Conservation (phyloP, 2,113 vertebrate genomes). For the Ophthalmolycus amberensis region DNA sequence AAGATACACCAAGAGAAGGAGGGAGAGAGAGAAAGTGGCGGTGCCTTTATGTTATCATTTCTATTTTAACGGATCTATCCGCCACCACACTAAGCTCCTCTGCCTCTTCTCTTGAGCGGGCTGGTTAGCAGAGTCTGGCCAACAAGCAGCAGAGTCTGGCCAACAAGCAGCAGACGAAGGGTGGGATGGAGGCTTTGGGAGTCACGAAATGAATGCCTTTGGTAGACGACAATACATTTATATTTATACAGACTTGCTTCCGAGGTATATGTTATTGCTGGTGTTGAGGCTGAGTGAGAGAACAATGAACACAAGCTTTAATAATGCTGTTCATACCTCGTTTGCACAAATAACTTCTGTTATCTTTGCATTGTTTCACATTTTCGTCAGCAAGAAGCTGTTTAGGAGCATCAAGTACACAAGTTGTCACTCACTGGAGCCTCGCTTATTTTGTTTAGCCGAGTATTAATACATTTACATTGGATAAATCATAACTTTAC, state of each 20-base stretch:
- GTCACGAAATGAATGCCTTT: conserved; percentile 54
- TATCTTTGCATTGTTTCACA: conserved; percentile 36
- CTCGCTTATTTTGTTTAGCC: background rate
- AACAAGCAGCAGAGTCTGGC: conserved; percentile 48
- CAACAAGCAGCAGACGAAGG: conserved; percentile 40
- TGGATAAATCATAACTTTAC: conserved; percentile 28
- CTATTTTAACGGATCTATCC: conserved; percentile 57
- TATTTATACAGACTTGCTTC: conserved; percentile 48
- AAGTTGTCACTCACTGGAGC: background rate
- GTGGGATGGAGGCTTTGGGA: conserved; percentile 58
- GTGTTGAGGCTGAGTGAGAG: conserved; percentile 23
- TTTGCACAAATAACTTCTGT: conserved; percentile 31
- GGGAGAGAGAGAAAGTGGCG: conserved; percentile 12
- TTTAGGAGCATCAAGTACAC: background rate
- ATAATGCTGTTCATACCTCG: conserved; percentile 21
- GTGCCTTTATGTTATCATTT: conserved; percentile 57
- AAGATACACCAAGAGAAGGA: conserved; percentile 22
- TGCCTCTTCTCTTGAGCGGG: conserved; percentile 43
- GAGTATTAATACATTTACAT: conserved; percentile 9
- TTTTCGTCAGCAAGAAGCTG: conserved; percentile 34
- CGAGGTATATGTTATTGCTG: conserved; percentile 30
- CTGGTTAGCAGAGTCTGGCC: conserved; percentile 49
- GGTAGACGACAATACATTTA: conserved; percentile 59
- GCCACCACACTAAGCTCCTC: conserved; percentile 44
- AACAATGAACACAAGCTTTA: conserved; percentile 53